Evolutionary conservation across 2,113 vertebrate species (phyloP).

Genomic region (Albula glossodonta): DNA sequence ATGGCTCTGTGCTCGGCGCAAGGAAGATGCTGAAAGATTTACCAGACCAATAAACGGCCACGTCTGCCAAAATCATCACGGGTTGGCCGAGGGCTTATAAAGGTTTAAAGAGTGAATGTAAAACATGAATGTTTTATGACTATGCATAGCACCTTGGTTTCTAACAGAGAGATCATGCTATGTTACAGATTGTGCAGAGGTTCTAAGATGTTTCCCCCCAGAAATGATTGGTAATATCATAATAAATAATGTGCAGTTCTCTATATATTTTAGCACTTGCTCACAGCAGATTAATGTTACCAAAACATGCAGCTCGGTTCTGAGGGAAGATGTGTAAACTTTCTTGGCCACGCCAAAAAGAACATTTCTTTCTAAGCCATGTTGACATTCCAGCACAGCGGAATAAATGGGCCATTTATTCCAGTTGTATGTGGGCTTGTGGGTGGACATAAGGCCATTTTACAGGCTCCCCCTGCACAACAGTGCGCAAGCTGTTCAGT

Average conservation of each 20-base stretch:
- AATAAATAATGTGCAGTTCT: background rate
- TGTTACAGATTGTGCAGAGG: background rate
- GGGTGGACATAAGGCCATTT: background rate
- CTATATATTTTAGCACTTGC: background rate
- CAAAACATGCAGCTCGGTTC: background rate
- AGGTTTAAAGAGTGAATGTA: background rate
- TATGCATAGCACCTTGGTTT: background rate
- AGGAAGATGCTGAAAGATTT: background rate
- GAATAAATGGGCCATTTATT: constrained; percentile 2
- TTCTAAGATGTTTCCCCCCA: background rate
- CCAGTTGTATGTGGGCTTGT: background rate
- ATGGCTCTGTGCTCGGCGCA: background rate
- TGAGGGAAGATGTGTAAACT: background rate
- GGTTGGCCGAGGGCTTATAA: background rate
- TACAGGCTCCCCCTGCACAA: background rate
- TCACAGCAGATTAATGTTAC: background rate
- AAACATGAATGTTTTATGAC: background rate
- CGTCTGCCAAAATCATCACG: background rate
- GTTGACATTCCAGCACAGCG: background rate
- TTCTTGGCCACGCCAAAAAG: background rate
- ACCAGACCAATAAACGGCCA: background rate
- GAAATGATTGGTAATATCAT: background rate
- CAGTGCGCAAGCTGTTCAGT: background rate
- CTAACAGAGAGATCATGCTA: background rate
- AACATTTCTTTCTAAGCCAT: background rate